Conservation (phyloP, 2,113 vertebrate species). For the Desmodus rotundus region DNA sequence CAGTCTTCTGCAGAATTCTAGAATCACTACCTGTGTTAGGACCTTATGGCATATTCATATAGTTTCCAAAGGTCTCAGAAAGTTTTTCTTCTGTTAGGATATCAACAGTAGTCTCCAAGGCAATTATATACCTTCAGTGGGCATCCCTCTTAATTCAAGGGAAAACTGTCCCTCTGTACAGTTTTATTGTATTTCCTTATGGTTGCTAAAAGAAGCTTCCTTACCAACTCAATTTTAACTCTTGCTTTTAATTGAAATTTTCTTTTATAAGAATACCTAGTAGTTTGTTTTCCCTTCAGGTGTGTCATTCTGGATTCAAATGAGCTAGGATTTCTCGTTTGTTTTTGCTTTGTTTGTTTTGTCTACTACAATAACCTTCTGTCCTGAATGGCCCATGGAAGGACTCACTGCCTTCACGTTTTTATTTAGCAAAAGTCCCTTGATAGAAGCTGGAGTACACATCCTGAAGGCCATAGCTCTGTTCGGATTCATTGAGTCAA, state of each 20-base stretch:
- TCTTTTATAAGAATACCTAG: not conserved
- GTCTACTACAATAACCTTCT: not conserved
- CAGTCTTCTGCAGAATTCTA: not conserved
- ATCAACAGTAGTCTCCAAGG: not conserved
- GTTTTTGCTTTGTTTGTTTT: not conserved
- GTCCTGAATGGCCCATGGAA: not conserved
- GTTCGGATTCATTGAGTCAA: slow-evolving; percentile 4
- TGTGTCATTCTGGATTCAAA: slow-evolving; percentile 24
- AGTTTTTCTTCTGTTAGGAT: not conserved
- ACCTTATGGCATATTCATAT: not conserved
- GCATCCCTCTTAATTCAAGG: not conserved
- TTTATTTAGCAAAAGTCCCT: not conserved
- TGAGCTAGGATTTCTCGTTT: not conserved
- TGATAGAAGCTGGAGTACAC: not conserved
- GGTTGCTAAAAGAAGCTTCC: not conserved
- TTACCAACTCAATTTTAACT: slow-evolving; percentile 15
- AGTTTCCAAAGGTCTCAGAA: not conserved
- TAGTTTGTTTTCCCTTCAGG: slow-evolving; percentile 15
- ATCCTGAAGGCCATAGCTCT: not conserved
- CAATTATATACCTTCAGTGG: not conserved
- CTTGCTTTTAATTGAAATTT: not conserved
- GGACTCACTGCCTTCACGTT: not conserved
- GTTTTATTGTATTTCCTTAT: not conserved
- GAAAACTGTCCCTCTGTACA: not conserved
- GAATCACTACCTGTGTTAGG: not conserved